A percentile compares a stretch with the other conserved stretches of the same genome.
phyloP scores from a whole-genome alignment of 35 echinoderm and acorn worm species.

The Eucidaris tribuloides region DNA sequence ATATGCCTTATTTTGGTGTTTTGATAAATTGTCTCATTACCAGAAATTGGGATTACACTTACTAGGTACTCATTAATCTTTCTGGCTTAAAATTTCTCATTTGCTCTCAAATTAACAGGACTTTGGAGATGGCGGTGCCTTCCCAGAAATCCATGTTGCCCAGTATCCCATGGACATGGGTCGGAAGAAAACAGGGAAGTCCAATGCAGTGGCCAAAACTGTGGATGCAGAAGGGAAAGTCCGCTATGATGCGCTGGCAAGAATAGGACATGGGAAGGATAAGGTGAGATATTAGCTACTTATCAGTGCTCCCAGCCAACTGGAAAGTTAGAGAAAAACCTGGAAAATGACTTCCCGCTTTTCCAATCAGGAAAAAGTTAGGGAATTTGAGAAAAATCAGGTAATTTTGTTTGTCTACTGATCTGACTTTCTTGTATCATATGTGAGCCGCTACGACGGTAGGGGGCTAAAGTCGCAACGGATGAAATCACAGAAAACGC shows the following conservation, averaged over 20 bases:
- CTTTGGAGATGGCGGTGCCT: conserved; percentile 95
- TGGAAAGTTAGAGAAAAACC: too few species aligned
- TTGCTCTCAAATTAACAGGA: conserved; percentile 54
- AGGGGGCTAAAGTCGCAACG: too few species aligned
- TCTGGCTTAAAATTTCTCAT: neutral
- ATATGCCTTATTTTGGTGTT: neutral
- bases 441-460: too few species aligned
- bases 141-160: conserved; percentile 79
- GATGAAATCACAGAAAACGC: too few species aligned
- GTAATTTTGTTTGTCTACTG: too few species aligned
- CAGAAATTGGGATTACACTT: neutral
- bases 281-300: too few species aligned
- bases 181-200: conserved; percentile 32
- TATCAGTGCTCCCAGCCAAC: neutral
- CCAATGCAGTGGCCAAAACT: conserved; percentile 87
- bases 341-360: too few species aligned
- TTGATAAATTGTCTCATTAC: neutral
- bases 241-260: conserved; percentile 87
- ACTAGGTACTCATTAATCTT: neutral
- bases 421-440: too few species aligned
- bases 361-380: too few species aligned
- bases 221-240: conserved; percentile 91
- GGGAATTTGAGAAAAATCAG: too few species aligned
- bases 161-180: conserved; percentile 95
- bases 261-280: conserved; percentile 88